These are phyloP conservation scores for Emesis russula DNA, from an alignment of 2,888 invertebrate genomes.

Conservation along the genomic window DNA sequence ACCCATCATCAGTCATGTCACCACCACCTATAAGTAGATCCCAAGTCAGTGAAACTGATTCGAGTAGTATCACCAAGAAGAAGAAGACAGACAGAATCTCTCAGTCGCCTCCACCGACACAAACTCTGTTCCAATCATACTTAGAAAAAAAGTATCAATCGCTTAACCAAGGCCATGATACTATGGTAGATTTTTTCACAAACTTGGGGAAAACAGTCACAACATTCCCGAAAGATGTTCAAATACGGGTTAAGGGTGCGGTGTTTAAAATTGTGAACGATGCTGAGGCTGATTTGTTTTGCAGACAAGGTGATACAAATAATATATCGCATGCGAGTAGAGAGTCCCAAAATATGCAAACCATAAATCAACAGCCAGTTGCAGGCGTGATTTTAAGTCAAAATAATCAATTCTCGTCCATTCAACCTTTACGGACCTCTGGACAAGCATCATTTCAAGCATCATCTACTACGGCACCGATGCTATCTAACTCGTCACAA, in stretches of 20 bases:
- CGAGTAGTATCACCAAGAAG: neutral
- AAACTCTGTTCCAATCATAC: constrained; percentile 12
- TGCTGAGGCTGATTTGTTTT: neutral
- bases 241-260: neutral
- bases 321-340: too few relatives aligned
- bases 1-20: too few relatives aligned
- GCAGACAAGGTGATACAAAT: neutral
- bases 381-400: too few relatives aligned
- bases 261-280: constrained; percentile 8
- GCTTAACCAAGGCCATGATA: neutral
- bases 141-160: constrained; percentile 6
- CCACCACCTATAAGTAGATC: too few relatives aligned
- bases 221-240: constrained; percentile 9
- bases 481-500: too few relatives aligned
- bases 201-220: constrained; percentile 5
- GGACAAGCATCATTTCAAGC: too few relatives aligned
- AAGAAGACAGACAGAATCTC: constrained; percentile 4
- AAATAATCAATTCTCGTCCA: too few relatives aligned
- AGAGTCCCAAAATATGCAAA: too few relatives aligned
- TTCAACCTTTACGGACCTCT: neutral
- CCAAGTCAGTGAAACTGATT: too few relatives aligned
- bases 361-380: too few relatives aligned
- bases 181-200: constrained; percentile 10
- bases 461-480: too few relatives aligned
- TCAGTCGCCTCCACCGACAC: neutral